These are phyloP conservation scores for Petromus typicus DNA, from an alignment of 2,113 vertebrate species.

Conservation along the genomic window DNA sequence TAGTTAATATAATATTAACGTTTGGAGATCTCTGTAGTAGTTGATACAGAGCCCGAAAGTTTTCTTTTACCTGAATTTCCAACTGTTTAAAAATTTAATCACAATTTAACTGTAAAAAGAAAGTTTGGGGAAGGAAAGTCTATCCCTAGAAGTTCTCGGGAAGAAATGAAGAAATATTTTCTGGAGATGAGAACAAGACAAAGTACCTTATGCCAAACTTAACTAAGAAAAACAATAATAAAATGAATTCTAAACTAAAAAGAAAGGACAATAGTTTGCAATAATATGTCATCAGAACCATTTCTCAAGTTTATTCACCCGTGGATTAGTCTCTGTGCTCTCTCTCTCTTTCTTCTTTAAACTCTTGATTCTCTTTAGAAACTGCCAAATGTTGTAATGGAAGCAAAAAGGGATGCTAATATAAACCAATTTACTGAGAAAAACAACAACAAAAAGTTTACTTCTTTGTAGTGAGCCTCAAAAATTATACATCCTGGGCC, in stretches of 20 bases:
- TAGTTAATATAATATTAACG: neutral
- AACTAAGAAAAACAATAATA: constrained; percentile 33
- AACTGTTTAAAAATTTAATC: constrained; percentile 30
- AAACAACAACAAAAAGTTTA: constrained; percentile 56
- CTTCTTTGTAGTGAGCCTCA: constrained; percentile 59
- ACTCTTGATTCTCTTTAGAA: constrained; percentile 42
- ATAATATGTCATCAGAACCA: neutral
- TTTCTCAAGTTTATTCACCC: constrained; percentile 52
- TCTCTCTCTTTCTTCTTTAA: constrained; percentile 58
- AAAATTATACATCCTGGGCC: neutral
- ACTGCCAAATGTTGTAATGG: constrained; percentile 55
- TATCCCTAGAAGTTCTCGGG: neutral
- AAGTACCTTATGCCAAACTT: neutral
- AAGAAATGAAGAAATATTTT: constrained; percentile 1
- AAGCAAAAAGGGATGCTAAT: neutral
- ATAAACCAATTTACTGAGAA: constrained; percentile 57
- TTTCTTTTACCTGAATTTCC: constrained; percentile 7
- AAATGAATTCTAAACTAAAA: constrained; percentile 32
- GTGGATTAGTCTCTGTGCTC: constrained; percentile 41
- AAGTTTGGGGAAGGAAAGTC: neutral
- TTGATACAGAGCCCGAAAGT: neutral
- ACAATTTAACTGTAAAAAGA: neutral
- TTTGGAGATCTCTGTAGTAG: neutral
- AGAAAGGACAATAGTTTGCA: constrained; percentile 18
- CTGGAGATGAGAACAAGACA: constrained; percentile 10